phyloP scores from a whole-genome alignment of 2,113 vertebrate genomes.

The Mystacornis crossleyi region DNA sequence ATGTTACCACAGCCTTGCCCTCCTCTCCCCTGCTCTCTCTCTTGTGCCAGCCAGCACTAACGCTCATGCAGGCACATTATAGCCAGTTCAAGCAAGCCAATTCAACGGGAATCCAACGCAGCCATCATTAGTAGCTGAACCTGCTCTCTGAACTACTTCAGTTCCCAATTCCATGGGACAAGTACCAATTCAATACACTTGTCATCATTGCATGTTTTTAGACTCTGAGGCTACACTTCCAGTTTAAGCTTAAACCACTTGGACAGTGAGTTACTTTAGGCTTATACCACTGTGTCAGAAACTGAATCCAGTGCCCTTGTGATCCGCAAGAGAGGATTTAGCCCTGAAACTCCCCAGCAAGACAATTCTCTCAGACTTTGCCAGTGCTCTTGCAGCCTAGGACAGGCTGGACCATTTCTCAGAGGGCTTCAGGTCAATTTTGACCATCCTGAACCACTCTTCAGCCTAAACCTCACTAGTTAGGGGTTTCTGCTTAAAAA shows the following conservation, averaged over 20 bases:
- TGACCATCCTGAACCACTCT: neutral
- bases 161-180: neutral
- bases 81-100: neutral
- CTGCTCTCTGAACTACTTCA: neutral
- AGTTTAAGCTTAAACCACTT: neutral
- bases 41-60: neutral
- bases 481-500: too few species aligned
- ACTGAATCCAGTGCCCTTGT: neutral
- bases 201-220: neutral
- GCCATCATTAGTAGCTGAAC: neutral
- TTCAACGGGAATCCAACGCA: neutral
- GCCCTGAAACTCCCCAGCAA: neutral
- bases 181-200: neutral
- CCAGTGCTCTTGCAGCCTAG: accelerated
- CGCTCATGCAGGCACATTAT: neutral
- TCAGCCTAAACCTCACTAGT: neutral
- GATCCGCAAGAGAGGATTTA: neutral
- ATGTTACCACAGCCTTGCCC: neutral
- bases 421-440: neutral
- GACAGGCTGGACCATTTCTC: neutral
- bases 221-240: neutral
- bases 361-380: neutral
- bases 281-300: neutral
- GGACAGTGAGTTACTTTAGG: neutral
- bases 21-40: neutral